Base-by-base conservation (phyloP, 2,113 vertebrate species). In the Lampris incognitus region DNA sequence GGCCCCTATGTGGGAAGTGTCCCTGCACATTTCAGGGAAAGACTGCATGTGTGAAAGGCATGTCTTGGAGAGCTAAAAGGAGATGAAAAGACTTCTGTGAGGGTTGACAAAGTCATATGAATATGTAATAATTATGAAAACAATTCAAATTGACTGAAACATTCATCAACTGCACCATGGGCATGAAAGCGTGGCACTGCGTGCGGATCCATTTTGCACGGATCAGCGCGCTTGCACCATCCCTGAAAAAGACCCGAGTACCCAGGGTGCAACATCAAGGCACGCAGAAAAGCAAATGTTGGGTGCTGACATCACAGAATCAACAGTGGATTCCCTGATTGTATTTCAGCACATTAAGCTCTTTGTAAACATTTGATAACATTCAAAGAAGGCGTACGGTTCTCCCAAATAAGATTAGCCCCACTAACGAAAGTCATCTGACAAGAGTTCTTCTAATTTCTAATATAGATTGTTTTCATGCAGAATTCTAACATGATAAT, bases 391-490 rank as follows among this genome's bases (percentile, higher is more conserved):
- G 85, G 76, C 67, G 81, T 74, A 83, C 80, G 66, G 73, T 86
- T 82, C 66, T 83, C 75, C 80, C 63, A 88, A 93, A 93, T 85
- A 72, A 76, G 85, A 92, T 95, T 91, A 93, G 55, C 41, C 50
- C 56, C 1, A 9, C 84, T 91, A 92, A 94, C 88, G 59, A 69
- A 58, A 94, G 93, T 94, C 93, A 94, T 94, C 92, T 94, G 94
- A 95, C 93, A 88, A 88, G 86, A 94, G 92, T 92, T 79, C 86
- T 52, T 88, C 80, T 94, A 92, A 94, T 94, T 90, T 91, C 88
- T 93, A 94, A 89, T 91, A 76, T 95, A 95, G 91, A 94, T 93
- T 94, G 93, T 95, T 95, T 95, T 94, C 92, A 91, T 94, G 94
- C 89, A 90, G 89, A 94, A 94, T 93, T 91, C 91, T 92, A 93